Evolutionary conservation across 2,797 vertebrate genomes (phyloP).

Genomic region (Danio choprae): DNA sequence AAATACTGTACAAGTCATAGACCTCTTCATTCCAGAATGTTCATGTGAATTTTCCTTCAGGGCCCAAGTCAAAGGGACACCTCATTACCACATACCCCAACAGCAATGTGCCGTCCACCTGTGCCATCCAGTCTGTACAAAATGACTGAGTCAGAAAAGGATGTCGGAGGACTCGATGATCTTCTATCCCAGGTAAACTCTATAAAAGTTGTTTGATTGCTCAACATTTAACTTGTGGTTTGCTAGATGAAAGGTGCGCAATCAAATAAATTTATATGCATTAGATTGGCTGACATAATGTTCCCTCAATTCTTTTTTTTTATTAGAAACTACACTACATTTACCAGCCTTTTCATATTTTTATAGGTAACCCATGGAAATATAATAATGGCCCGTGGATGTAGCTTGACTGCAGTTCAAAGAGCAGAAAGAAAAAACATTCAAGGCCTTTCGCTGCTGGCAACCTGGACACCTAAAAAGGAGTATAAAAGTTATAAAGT

Average conservation of each 20-base stretch:
- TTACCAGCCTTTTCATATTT: conserved; percentile 11
- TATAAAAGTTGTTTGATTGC: neutral
- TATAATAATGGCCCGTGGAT: conserved; percentile 64
- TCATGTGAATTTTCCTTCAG: conserved; percentile 35
- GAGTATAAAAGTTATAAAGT: conserved; percentile 58
- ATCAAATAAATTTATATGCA: neutral
- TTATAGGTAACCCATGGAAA: conserved; percentile 62
- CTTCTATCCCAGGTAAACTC: conserved; percentile 12
- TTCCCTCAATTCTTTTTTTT: conserved; percentile 39
- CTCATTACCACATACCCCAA: neutral
- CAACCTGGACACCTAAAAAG: conserved; percentile 64
- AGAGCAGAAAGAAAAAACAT: conserved; percentile 56
- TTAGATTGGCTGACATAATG: conserved; percentile 6
- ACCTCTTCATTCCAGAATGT: neutral
- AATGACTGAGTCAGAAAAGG: conserved; percentile 11
- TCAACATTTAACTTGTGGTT: neutral
- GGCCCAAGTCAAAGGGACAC: conserved; percentile 13
- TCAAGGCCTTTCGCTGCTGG: conserved; percentile 60
- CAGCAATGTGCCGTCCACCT: neutral
- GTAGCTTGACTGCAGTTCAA: conserved; percentile 52
- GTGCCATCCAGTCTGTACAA: conserved; percentile 26
- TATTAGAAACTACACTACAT: conserved; percentile 5
- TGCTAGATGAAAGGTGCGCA: neutral
- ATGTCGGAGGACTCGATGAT: conserved; percentile 8
- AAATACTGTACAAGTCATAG: conserved; percentile 2